A percentile compares a stretch with the other conserved stretches of the same genome.
Evolutionary conservation across 2,113 vertebrate species (phyloP).

Genomic region (Trogon surrucura): DNA sequence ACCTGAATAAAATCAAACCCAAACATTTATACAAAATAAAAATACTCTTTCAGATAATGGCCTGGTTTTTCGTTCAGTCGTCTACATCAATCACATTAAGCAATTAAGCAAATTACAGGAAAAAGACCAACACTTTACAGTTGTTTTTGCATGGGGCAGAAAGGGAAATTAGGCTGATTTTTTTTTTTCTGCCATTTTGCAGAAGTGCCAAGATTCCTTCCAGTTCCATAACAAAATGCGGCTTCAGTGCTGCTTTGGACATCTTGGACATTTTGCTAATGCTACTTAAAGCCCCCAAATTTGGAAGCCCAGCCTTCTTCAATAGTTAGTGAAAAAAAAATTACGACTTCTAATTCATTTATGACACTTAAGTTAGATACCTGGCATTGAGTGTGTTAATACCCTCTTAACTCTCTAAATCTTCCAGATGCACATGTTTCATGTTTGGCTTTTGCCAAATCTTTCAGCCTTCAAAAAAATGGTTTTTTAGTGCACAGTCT

Average conservation of each 20-base stretch:
- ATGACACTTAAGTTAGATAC: not conserved
- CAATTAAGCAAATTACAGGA: conserved; percentile 2
- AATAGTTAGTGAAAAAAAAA: not conserved
- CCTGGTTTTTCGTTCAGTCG: not conserved
- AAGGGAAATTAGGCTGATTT: not conserved
- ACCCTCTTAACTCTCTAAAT: not conserved
- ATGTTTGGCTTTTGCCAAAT: not conserved
- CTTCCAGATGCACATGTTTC: not conserved
- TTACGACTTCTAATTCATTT: not conserved
- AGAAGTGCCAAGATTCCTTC: not conserved
- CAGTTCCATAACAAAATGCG: not conserved
- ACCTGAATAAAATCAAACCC: not conserved
- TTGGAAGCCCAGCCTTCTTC: not conserved
- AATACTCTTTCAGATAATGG: not conserved
- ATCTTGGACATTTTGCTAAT: not conserved
- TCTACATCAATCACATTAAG: conserved; percentile 7
- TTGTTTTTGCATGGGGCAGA: not conserved
- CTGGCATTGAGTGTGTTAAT: not conserved
- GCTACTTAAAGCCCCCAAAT: not conserved
- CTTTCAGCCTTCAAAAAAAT: not conserved
- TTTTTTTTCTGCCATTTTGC: not conserved
- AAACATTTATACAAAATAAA: conserved; percentile 48
- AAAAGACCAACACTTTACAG: not conserved
- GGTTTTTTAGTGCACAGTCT: not conserved
- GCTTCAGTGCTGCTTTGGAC: not conserved